Conservation (phyloP, 2,888 invertebrate species). For the Thyatira batis region DNA sequence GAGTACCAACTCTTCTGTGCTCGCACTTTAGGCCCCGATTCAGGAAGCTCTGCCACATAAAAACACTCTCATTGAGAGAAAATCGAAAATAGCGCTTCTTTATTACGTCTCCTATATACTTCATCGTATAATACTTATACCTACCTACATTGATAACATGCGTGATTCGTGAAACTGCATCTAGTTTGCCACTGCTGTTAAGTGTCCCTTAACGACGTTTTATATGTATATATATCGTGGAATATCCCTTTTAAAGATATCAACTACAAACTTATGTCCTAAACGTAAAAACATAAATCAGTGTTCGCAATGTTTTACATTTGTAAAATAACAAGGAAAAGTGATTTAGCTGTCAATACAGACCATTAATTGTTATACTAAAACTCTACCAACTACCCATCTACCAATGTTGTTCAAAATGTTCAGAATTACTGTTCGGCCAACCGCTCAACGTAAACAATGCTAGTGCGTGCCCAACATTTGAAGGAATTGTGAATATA, state of each 20-base stretch:
- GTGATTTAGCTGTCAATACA: constrained; percentile 36
- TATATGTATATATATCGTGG: no score
- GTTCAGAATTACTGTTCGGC: constrained; percentile 27
- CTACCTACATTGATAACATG: no score
- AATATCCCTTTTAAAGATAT: no score
- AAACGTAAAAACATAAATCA: no score
- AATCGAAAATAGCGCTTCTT: constrained; percentile 6
- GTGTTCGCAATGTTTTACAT: no score
- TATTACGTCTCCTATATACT: no score
- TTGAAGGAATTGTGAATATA: constrained; percentile 36
- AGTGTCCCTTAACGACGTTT: no score
- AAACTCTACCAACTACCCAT: constrained; percentile 32
- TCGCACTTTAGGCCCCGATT: constrained; percentile 83
- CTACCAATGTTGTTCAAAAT: no score
- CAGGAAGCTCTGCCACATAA: constrained; percentile 82
- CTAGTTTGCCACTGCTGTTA: no score
- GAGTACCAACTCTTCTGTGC: constrained; percentile 87
- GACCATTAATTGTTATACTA: constrained; percentile 39
- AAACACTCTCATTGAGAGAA: constrained; percentile 6
- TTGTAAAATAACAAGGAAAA: constrained; percentile 22
- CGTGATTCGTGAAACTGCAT: no score
- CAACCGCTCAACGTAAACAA: constrained; percentile 25
- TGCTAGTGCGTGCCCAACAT: constrained; percentile 21
- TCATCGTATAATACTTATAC: background rate
- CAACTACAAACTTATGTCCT: no score